These are phyloP conservation scores for Peromyscus nudipes DNA, from an alignment of 2,797 vertebrate genomes.

Conservation along the genomic window DNA sequence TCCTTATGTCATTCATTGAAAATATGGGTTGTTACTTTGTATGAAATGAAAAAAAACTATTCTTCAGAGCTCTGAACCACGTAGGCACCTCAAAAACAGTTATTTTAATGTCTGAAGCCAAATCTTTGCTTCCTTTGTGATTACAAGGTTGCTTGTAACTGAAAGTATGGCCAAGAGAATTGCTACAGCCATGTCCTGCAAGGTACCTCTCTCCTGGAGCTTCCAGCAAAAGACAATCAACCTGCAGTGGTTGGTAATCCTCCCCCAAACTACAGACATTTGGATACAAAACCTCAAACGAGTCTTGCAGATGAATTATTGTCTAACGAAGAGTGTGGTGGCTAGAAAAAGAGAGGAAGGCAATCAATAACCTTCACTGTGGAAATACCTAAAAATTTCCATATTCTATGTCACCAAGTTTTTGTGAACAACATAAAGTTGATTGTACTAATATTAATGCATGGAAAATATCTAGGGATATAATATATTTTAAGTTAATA, in stretches of 20 bases:
- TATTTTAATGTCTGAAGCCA: conserved; percentile 15
- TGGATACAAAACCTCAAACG: not conserved
- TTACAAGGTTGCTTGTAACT: conserved; percentile 12
- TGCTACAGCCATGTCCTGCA: not conserved
- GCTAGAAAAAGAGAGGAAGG: not conserved
- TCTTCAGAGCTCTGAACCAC: conserved; percentile 42
- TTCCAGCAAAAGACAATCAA: not conserved
- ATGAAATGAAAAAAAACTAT: not conserved
- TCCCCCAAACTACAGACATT: not conserved
- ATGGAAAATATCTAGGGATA: not conserved
- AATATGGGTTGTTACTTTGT: conserved; percentile 42
- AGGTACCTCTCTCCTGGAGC: not conserved
- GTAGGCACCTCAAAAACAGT: conserved; percentile 7
- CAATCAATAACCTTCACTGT: conserved; percentile 12
- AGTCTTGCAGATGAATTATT: not conserved
- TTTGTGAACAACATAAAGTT: conserved; percentile 28
- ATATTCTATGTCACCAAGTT: not conserved
- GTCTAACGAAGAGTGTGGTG: not conserved
- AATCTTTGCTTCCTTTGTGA: conserved; percentile 38
- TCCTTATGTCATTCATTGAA: conserved; percentile 55
- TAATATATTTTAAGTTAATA: conserved; percentile 31
- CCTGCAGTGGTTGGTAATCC: not conserved
- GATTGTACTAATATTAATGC: not conserved
- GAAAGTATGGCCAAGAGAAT: not conserved
- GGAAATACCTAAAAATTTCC: conserved; percentile 11